Base-by-base conservation (phyloP, 2,797 vertebrate species). In the Spatula versicolor region DNA sequence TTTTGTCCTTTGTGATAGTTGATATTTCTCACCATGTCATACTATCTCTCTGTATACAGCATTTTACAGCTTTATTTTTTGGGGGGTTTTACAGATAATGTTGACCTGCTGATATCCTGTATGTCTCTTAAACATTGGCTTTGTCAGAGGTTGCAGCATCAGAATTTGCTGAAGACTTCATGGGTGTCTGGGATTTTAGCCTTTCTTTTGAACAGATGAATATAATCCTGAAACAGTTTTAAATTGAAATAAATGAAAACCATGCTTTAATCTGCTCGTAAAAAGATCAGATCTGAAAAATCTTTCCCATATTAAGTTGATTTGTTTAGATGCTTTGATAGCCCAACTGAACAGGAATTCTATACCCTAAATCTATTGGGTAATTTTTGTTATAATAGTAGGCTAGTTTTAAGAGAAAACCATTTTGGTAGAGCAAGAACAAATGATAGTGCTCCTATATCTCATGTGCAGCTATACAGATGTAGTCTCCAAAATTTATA, bases 1-100 rank as follows among this genome's bases (percentile, higher is more conserved):
- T 59, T 86, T 50, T 84, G 30, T 59, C 43, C 41, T 78, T 55
- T 66, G 54, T 78, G 43, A 50, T 11, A n/a, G 37, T 12, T 88
- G 79, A 25, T 94, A 30, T 93, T 95, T 95, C 85, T 92, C 91
- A 72, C 76, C 46, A 11, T 83, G 39, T 9, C 73, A 46, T 55
- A 10, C 8, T 43, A 13, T 26, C 13, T 81, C 7, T 67, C 35
- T 54, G 11, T 8, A 43, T 31, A 62, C 2, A 54, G 16, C 58
- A 56, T 81, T 75, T 93, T 62, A 69, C 31, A 66, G 21, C 26
- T 59, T 81, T 37, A 46, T 5, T 64, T 87, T 79, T 79, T 72
- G 35, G 56, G 14, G 31, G 15, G 4, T 92, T 95, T 94, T 83
- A 78, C 71, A 84, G 50, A 23, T 54, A 72, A 41, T n/a, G 9